Base-by-base conservation (phyloP, 2,797 vertebrate species). In the Monodelphis domestica region DNA sequence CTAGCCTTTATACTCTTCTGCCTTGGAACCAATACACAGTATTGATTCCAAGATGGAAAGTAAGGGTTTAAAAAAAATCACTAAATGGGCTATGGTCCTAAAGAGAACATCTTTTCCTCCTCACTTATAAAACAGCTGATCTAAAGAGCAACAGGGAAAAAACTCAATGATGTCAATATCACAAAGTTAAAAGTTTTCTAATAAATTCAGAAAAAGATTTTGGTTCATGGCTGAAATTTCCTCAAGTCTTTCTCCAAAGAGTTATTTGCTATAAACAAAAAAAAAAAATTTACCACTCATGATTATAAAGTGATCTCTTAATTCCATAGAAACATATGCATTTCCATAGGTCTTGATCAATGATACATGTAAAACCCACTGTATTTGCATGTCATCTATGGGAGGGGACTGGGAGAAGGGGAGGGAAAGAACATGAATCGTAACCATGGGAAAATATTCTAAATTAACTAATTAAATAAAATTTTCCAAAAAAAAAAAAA, bases 241-340 rank as follows among this genome's bases (percentile, higher is more conserved):
- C 50, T 89, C 55, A 33, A 15, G 7, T 38, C 17, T 54, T 87
- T 92, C 52, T 90, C 84, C 89, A 92, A 54, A 90, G 29, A 94
- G 78, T 52, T 26, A 57, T n/a, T 93, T 87, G 88, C 63, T 59
- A 84, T 94, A 95, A 92, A 57, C 87, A 90, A 2, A 87, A 33
- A 53, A 26, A 70, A 70, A 87, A 59, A 78, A 52, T 50, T 45
- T 89, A 30, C 28, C 38, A 92, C 29, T 84, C 6, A 10, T 21
- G 88, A 45, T 30, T 93, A 30, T 93, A 87, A 91, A 92, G 1
- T 10, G 78, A 28, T 38, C 12, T 50, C 91, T 63, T 53, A 54
- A 91, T 29, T 54, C 45, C n/a, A 33, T 88, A 56, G 52, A 57
- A 92, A 52, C 5, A 94, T 7, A 91, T 4, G n/a, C n/a, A n/a